phyloP scores from a whole-genome alignment of 1,140 invertebrate genomes.

The Drosophila punjabiensis region DNA sequence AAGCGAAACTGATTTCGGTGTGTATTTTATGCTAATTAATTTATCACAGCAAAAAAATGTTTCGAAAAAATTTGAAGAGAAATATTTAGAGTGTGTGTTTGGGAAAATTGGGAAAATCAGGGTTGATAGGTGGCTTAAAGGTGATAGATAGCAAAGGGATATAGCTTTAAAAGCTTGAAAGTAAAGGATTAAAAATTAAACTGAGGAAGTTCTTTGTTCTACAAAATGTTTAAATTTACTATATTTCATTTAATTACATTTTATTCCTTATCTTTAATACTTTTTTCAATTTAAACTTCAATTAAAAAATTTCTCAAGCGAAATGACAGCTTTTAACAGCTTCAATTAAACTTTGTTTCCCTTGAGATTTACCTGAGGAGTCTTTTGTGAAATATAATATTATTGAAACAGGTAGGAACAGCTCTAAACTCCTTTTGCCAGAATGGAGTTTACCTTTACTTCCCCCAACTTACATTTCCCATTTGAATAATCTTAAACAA shows the following conservation, averaged over 20 bases:
- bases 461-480: background rate
- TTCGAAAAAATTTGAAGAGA: background rate
- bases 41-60: constrained; percentile 29
- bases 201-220: background rate
- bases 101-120: background rate
- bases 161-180: background rate
- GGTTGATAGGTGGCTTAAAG: constrained; percentile 4
- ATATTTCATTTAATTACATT: background rate
- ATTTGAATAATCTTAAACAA: constrained; percentile 25
- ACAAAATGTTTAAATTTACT: background rate
- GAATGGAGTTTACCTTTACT: background rate
- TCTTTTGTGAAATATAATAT: background rate
- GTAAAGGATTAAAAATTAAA: background rate
- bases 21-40: constrained; percentile 67
- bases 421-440: background rate
- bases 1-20: constrained; percentile 36
- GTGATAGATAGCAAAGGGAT: background rate
- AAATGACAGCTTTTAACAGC: too few species aligned
- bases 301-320: background rate
- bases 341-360: constrained; percentile 4
- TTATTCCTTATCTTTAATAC: background rate
- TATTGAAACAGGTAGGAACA: background rate
- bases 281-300: background rate
- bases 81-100: background rate
- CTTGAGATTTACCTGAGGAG: background rate